Conservation (phyloP, 2,797 vertebrate genomes). For the Sylvia borin region DNA sequence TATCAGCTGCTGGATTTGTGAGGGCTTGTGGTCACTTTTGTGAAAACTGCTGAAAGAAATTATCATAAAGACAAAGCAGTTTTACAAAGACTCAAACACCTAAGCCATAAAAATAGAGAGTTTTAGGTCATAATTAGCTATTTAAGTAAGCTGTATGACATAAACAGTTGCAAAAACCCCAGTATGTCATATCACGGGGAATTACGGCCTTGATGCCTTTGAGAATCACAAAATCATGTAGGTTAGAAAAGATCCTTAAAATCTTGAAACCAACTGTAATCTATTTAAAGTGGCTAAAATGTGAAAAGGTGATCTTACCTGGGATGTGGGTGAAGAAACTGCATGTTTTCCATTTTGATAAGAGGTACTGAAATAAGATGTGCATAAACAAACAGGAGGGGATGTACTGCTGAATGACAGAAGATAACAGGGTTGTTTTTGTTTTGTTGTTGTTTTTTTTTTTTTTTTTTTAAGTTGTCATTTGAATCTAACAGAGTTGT, state of each 20-base stretch:
- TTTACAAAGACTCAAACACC: not conserved
- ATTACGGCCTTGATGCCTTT: not conserved
- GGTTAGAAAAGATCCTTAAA: not conserved
- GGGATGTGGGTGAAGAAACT: not conserved
- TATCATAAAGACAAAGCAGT: not conserved
- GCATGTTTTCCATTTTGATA: not conserved
- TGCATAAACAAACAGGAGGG: not conserved
- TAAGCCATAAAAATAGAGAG: not conserved
- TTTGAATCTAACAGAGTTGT: not conserved
- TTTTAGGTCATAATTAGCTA: not conserved
- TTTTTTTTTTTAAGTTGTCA: not conserved
- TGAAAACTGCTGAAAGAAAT: not conserved
- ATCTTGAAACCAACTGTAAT: not conserved
- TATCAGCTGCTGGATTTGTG: not conserved
- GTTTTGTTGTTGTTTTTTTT: not conserved
- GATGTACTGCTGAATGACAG: not conserved
- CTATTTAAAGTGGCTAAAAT: not conserved
- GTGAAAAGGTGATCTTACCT: not conserved
- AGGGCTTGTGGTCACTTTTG: not conserved
- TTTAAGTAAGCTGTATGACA: not conserved
- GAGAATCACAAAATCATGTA: not conserved
- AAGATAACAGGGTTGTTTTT: not conserved
- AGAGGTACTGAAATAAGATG: not conserved
- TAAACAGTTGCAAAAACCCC: not conserved
- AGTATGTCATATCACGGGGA: not conserved